phyloP scores from a whole-genome alignment of 2,797 vertebrate species.

The Enteromius trimaculatus region DNA sequence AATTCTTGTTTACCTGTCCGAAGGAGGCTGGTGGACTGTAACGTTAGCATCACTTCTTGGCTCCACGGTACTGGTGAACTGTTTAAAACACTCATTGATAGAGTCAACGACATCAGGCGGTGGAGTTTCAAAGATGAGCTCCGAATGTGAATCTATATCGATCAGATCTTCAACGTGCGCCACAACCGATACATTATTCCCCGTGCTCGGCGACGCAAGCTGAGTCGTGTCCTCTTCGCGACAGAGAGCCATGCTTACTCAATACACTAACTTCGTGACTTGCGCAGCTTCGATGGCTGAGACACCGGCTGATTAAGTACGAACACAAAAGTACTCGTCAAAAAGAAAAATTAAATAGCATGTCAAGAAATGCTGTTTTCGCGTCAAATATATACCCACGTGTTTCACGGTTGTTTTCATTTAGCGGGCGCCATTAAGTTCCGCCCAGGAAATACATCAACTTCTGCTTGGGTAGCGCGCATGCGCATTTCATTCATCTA shows the following conservation, averaged over 20 bases:
- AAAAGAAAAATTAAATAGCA: not conserved
- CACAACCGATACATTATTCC: not conserved
- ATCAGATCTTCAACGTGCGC: not conserved
- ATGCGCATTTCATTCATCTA: not conserved
- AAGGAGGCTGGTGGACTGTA: not conserved
- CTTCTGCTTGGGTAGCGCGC: not conserved
- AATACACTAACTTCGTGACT: not conserved
- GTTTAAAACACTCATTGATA: slow-evolving; percentile 7
- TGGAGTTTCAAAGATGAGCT: not conserved
- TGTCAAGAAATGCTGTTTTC: not conserved
- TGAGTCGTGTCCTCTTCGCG: not conserved
- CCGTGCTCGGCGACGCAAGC: not conserved
- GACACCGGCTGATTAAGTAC: not conserved
- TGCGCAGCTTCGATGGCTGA: too few relatives aligned
- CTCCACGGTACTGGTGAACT: not conserved
- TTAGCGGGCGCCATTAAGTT: too few relatives aligned
- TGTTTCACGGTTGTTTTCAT: not conserved
- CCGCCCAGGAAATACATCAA: not conserved
- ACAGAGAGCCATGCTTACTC: not conserved
- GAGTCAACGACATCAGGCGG: slow-evolving; percentile 39
- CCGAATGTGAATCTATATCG: not conserved
- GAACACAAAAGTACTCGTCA: not conserved
- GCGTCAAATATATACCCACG: not conserved
- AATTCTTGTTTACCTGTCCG: slow-evolving; percentile 21
- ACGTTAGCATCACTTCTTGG: not conserved